Evolutionary conservation across 2,888 invertebrate species (phyloP).

Genomic region (Rhagonycha lutea): DNA sequence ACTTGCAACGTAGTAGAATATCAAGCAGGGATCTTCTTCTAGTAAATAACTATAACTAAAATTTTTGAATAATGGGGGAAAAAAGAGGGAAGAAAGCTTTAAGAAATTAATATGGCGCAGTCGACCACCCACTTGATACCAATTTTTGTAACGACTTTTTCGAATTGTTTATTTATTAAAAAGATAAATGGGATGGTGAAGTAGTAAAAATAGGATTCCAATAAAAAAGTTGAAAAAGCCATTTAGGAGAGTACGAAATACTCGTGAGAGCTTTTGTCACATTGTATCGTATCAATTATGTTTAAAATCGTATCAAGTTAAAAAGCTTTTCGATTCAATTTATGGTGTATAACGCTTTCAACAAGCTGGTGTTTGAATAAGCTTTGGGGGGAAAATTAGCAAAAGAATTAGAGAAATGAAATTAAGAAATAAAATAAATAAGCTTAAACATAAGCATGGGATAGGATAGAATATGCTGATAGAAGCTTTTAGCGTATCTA

Average conservation of each 20-base stretch:
- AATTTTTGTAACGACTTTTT: neutral
- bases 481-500: constrained; percentile 20
- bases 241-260: neutral
- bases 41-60: neutral
- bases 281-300: neutral
- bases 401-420: neutral
- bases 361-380: neutral
- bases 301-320: neutral
- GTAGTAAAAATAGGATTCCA: neutral
- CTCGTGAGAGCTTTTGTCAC: neutral
- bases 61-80: no score
- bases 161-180: neutral
- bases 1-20: neutral
- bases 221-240: neutral
- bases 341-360: neutral
- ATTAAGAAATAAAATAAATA: neutral
- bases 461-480: constrained; percentile 12
- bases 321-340: neutral
- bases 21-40: neutral
- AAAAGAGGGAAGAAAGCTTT: neutral
- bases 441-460: neutral
- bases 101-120: neutral
- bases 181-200: neutral
- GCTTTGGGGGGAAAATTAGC: neutral
- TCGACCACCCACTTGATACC: neutral